Percentiles rank a stretch among this genome's conserved stretches.
Conservation (phyloP, 1,140 invertebrate species). For the Rhopalosiphum maidis region DNA sequence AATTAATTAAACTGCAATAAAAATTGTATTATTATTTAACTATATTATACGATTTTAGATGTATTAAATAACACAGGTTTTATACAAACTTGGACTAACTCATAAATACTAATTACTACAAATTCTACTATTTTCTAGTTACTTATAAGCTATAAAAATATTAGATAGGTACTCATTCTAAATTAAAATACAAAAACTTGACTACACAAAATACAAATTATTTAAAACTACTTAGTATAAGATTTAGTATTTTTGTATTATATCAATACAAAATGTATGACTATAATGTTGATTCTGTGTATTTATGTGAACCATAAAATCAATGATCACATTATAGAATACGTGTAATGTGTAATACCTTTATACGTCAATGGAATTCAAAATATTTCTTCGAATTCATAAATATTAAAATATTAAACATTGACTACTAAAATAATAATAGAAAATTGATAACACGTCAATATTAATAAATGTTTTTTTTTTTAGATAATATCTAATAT, state of each 20-base stretch:
- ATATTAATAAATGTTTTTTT: neutral
- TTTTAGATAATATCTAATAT: too few relatives aligned
- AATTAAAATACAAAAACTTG: slow-evolving; percentile 3
- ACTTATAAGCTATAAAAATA: neutral
- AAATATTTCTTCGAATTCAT: neutral
- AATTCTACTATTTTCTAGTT: slow-evolving; percentile 6
- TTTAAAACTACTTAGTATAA: neutral
- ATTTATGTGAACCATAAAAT: neutral
- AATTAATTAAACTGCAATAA: slow-evolving; percentile 4
- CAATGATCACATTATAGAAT: neutral
- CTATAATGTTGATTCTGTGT: neutral
- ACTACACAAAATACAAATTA: slow-evolving; percentile 53
- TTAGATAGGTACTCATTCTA: neutral
- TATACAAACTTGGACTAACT: neutral
- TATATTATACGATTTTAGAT: neutral
- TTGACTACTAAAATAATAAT: neutral
- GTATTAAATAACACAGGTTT: neutral
- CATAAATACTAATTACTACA: neutral
- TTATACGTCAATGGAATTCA: neutral
- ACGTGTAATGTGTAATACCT: neutral
- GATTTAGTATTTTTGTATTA: too few relatives aligned
- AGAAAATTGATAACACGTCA: neutral
- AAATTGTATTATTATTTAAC: neutral
- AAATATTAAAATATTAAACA: neutral
- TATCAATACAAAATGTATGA: neutral